Percentiles rank a stretch among this genome's conserved stretches.
Conservation (phyloP, 1,140 invertebrate genomes). For the Mactra quadrangularis region DNA sequence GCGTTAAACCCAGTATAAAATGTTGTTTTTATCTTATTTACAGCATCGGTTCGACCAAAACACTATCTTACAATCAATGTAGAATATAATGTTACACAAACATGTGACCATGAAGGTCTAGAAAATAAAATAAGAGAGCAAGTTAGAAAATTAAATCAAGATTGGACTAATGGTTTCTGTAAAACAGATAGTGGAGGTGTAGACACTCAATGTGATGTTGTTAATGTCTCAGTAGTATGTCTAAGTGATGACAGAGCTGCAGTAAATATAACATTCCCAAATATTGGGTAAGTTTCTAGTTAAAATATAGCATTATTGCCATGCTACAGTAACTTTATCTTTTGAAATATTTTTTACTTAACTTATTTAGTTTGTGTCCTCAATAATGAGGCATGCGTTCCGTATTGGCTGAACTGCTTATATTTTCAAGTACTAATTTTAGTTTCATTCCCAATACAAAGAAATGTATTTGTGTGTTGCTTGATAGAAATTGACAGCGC, state of each 20-base stretch:
- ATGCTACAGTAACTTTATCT: too few relatives aligned
- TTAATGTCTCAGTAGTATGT: conserved; percentile 24
- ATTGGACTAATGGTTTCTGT: conserved; percentile 1
- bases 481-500: too few relatives aligned
- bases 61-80: neutral
- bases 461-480: too few relatives aligned
- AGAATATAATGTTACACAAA: neutral
- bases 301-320: too few relatives aligned
- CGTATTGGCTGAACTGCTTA: too few relatives aligned
- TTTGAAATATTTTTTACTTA: too few relatives aligned
- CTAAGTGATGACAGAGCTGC: neutral
- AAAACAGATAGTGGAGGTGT: neutral
- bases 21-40: too few relatives aligned
- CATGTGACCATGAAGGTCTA: neutral
- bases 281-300: neutral
- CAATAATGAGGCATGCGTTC: too few relatives aligned
- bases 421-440: too few relatives aligned
- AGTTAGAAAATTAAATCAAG: neutral
- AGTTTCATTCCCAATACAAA: too few relatives aligned
- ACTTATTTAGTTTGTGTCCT: too few relatives aligned
- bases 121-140: neutral
- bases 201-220: neutral
- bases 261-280: conserved; percentile 9
- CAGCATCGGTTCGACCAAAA: neutral
- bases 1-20: too few relatives aligned